A percentile compares a stretch with the other conserved stretches of the same genome.
phyloP scores from a whole-genome alignment of 2,797 vertebrate genomes.

The Huso huso region DNA sequence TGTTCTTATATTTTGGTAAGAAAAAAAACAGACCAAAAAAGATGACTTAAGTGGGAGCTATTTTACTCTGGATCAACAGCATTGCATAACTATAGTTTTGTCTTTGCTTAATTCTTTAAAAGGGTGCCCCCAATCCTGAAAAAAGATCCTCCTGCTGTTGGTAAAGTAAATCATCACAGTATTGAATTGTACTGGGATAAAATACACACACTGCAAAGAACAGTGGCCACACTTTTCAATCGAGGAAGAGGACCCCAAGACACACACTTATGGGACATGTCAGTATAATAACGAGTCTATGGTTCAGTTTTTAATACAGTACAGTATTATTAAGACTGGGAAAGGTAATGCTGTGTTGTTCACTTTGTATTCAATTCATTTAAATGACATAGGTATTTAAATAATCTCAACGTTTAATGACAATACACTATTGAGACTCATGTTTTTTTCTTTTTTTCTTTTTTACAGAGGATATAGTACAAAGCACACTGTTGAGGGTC shows the following conservation, averaged over 20 bases:
- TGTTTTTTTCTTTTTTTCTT: not conserved
- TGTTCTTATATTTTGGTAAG: not conserved
- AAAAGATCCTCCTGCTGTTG: slow-evolving; percentile 30
- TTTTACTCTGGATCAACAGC: no score
- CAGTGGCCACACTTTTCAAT: slow-evolving; percentile 38
- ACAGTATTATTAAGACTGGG: not conserved
- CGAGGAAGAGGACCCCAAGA: slow-evolving; percentile 41
- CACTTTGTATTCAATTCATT: not conserved
- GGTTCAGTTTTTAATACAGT: not conserved
- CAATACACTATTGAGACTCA: not conserved
- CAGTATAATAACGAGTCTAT: slow-evolving; percentile 14
- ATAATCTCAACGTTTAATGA: no score
- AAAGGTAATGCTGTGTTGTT: not conserved
- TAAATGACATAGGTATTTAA: not conserved
- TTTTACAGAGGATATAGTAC: slow-evolving; percentile 28
- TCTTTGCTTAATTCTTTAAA: slow-evolving; percentile 16
- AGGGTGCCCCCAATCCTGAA: slow-evolving; percentile 15
- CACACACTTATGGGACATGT: slow-evolving; percentile 31
- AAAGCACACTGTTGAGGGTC: slow-evolving; percentile 29
- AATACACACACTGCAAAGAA: slow-evolving; percentile 22
- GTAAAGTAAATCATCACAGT: slow-evolving; percentile 46
- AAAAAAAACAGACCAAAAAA: not conserved
- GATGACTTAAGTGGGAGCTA: not conserved
- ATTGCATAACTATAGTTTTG: no score
- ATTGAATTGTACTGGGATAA: slow-evolving; percentile 47